These are phyloP conservation scores for Platichthys flesus DNA, from an alignment of 2,113 vertebrate genomes.

Conservation along the genomic window DNA sequence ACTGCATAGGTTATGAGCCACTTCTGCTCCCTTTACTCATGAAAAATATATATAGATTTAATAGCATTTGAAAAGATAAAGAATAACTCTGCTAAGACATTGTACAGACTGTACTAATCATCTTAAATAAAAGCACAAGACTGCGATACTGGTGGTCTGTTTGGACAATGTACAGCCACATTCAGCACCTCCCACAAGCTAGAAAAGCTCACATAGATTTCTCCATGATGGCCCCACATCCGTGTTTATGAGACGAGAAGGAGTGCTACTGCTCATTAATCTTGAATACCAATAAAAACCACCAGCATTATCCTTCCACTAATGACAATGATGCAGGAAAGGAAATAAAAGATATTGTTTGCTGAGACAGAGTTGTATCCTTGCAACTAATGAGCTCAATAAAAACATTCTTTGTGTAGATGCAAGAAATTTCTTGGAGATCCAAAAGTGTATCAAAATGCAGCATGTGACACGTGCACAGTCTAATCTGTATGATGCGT, in stretches of 20 bases:
- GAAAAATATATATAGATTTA: not conserved
- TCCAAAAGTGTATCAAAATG: not conserved
- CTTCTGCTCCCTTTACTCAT: not conserved
- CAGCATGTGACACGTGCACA: not conserved
- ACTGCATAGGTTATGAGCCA: not conserved
- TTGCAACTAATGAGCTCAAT: not conserved
- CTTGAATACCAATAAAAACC: constrained; percentile 4
- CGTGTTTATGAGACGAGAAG: not conserved
- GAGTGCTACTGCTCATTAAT: constrained; percentile 10
- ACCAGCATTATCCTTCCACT: constrained; percentile 10
- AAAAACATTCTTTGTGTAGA: not conserved
- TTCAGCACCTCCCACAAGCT: not conserved
- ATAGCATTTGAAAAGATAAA: too few relatives aligned
- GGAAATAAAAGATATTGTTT: constrained; percentile 15
- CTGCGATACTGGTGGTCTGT: not conserved
- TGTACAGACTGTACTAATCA: too few relatives aligned
- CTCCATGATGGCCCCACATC: not conserved
- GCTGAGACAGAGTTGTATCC: not conserved
- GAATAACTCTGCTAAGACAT: not conserved
- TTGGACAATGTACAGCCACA: not conserved
- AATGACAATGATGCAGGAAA: constrained; percentile 1
- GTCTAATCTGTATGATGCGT: not conserved
- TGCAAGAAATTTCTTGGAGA: not conserved
- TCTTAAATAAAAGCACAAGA: not conserved
- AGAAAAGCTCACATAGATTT: not conserved